Evolutionary conservation across 1,140 invertebrate species (phyloP).

Genomic region (Helicorthomorpha holstii): DNA sequence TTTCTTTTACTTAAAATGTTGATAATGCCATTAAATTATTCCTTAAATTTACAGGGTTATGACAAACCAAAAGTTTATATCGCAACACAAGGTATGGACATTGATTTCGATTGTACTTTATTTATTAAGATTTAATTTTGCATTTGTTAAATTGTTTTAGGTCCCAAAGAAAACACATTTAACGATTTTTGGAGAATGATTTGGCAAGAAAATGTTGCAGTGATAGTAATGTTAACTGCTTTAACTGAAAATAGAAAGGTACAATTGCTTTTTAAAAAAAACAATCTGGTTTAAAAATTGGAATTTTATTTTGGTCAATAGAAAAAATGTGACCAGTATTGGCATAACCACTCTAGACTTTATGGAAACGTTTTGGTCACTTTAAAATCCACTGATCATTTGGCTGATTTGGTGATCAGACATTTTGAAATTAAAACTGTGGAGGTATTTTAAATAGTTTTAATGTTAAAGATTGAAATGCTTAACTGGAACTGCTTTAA

Average conservation of each 20-base stretch:
- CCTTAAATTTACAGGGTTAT: not conserved
- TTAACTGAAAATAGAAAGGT: conserved; percentile 31
- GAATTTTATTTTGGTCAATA: conserved; percentile 15
- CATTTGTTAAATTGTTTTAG: no score
- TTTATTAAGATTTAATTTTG: no score
- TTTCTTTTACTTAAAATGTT: no score
- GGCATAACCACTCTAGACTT: conserved; percentile 29
- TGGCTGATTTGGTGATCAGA: conserved; percentile 11
- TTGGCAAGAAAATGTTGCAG: conserved; percentile 31
- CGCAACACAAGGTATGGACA: not conserved
- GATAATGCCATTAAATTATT: no score
- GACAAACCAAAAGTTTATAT: not conserved
- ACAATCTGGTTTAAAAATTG: not conserved
- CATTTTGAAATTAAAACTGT: conserved; percentile 12
- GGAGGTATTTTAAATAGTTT: no score
- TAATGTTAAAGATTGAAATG: no score
- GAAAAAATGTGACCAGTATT: conserved; percentile 49
- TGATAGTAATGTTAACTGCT: conserved; percentile 37
- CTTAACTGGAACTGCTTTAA: no score
- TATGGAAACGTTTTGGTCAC: conserved; percentile 13
- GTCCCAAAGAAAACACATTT: conserved; percentile 29
- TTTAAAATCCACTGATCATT: conserved; percentile 10
- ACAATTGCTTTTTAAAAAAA: not conserved
- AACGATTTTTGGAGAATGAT: conserved; percentile 37
- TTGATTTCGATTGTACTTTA: no score